A percentile compares a stretch with the other conserved stretches of the same genome.
These are phyloP conservation scores for Alauda arvensis DNA, from an alignment of 2,797 vertebrate species.

Conservation along the genomic window DNA sequence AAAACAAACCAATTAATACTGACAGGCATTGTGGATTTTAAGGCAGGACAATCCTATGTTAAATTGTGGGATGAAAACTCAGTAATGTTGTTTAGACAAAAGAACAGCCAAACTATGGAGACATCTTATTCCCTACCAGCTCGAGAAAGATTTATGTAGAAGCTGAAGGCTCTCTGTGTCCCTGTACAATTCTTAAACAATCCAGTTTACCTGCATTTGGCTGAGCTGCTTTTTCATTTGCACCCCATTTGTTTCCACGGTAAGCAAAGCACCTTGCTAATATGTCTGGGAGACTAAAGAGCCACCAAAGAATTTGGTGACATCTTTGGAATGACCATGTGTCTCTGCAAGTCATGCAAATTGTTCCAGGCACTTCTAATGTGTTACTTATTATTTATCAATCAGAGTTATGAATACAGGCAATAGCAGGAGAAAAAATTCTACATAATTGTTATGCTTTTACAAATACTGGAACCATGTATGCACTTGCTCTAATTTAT, in stretches of 20 bases:
- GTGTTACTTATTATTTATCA: neutral
- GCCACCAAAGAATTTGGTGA: neutral
- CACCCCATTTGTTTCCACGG: neutral
- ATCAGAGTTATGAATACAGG: neutral
- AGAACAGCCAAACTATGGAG: neutral
- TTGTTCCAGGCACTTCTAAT: neutral
- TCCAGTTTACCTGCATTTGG: neutral
- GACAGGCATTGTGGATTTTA: neutral
- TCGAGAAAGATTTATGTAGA: neutral
- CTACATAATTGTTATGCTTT: neutral
- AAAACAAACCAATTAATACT: neutral
- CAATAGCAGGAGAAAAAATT: neutral
- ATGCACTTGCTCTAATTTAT: neutral
- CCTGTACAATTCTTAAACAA: neutral
- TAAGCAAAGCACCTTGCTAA: neutral
- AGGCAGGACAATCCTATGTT: neutral
- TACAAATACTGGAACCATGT: neutral
- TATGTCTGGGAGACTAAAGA: neutral
- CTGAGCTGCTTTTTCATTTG: neutral
- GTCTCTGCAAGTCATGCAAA: neutral
- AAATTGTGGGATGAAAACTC: neutral
- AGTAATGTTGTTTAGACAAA: neutral
- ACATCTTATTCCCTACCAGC: neutral
- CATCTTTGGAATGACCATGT: neutral
- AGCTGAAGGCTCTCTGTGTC: neutral